Evolutionary conservation across 35 echinoderm and acorn worm species (phyloP).

Genomic region (Apostichopus japonicus): DNA sequence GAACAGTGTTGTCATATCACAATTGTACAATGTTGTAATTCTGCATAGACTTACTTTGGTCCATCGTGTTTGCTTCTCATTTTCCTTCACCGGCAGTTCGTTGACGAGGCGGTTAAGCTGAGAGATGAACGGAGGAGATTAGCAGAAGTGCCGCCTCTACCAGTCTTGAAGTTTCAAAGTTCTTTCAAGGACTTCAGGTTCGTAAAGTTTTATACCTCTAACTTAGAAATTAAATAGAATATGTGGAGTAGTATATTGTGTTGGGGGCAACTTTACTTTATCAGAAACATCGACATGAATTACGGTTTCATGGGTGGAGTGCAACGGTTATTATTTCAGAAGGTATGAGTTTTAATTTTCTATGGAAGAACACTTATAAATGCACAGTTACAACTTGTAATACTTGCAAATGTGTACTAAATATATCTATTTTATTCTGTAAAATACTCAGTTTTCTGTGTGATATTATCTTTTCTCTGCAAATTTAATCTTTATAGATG

Average conservation of each 20-base stretch:
- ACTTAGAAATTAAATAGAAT: too few species aligned
- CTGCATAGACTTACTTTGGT: not conserved
- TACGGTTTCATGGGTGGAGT: too few species aligned
- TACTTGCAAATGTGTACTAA: not conserved
- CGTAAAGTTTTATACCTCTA: not conserved
- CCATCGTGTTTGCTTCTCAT: not conserved
- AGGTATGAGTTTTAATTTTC: too few species aligned
- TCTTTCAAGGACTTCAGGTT: constrained; percentile 69
- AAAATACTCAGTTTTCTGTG: not conserved
- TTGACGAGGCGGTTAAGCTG: constrained; percentile 66
- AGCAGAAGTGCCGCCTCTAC: constrained; percentile 56
- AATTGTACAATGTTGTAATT: not conserved
- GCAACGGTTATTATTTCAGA: too few species aligned
- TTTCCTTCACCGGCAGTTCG: constrained; percentile 19
- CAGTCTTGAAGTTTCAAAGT: constrained; percentile 72
- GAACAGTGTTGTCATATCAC: too few species aligned
- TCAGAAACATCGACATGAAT: too few species aligned
- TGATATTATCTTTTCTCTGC: not conserved
- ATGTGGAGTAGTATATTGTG: too few species aligned
- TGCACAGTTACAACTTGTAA: too few species aligned
- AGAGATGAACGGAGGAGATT: constrained; percentile 58
- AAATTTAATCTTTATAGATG: constrained; percentile 1
- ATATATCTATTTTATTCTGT: too few species aligned
- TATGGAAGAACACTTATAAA: too few species aligned
- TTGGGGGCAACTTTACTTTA: too few species aligned